A percentile compares a stretch with the other conserved stretches of the same genome.
Conservation (phyloP, 2,888 invertebrate species). For the Drosophila testacea region DNA sequence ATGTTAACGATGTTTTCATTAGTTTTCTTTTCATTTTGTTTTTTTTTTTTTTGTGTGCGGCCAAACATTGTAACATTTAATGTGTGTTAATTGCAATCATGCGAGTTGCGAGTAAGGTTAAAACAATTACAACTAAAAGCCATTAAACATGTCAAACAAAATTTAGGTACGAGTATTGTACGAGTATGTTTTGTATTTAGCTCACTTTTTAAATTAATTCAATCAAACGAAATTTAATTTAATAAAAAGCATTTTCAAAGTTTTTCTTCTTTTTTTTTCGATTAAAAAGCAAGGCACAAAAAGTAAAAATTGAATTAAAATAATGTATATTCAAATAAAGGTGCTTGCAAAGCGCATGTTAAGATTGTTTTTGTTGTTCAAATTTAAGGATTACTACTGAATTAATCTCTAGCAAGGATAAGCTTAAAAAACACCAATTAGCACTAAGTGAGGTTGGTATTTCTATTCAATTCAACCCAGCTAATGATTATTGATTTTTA, state of each 20-base stretch:
- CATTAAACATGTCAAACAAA: constrained; percentile 35
- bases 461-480: not conserved
- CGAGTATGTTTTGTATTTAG: constrained; percentile 15
- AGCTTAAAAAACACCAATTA: constrained; percentile 1
- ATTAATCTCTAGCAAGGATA: constrained; percentile 1
- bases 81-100: constrained; percentile 43
- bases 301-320: constrained; percentile 5
- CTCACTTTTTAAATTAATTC: constrained; percentile 4
- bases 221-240: constrained; percentile 14
- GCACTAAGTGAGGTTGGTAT: constrained; percentile 2
- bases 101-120: constrained; percentile 34
- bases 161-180: constrained; percentile 8
- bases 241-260: constrained; percentile 1
- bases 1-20: constrained; percentile 38
- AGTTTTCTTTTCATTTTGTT: constrained; percentile 1
- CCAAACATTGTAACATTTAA: constrained; percentile 55
- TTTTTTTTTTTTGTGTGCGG: constrained; percentile 25
- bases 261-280: not conserved
- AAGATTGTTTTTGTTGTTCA: constrained; percentile 4
- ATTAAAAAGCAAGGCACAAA: constrained; percentile 20
- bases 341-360: constrained; percentile 26
- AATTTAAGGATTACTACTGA: not conserved
- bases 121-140: constrained; percentile 45
- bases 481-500: constrained; percentile 43
- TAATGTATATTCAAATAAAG: constrained; percentile 10